Base-by-base conservation (phyloP, 2,797 vertebrate species). In the Hydrolagus colliei region DNA sequence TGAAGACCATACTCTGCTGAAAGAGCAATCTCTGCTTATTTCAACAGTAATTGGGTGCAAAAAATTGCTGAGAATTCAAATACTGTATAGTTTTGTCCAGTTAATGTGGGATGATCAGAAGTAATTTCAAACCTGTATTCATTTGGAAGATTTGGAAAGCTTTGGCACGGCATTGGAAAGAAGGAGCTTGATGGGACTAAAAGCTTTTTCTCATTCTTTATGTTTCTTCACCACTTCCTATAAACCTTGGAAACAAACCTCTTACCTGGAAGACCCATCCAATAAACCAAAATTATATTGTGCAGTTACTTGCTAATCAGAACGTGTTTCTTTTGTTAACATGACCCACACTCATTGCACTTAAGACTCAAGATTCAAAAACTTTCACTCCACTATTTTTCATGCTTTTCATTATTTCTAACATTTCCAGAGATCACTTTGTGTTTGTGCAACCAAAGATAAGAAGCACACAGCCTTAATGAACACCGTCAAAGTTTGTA, bases 351-450 rank as follows among this genome's bases (percentile, higher is more conserved):
- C 35, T 20, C 27, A 32, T 73, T 73, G 27, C 27, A 35, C 35
- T 76, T 76, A 18, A 41, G 35, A 76, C 74, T 59, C 61, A 62
- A 4, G 16, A 78, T 78, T 22, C 61, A 62, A n/a, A 62, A 18
- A 74, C 20, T n/a, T 78, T 78, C 20, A 61, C 61, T n/a, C 62
- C 59, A 78, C 22, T 61, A 61, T 59, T 52, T 18, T 18, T 77
- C 76, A 61, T 62, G 62, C 52, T 18, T 78, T 62, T 78, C 61
- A 78, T 78, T n/a, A 78, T 61, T 78, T 20, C 10, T n/a, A 78
- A 62, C 20, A 22, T 62, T 62, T 78, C 20, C 76, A 78, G 20
- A 62, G 16, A 61, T 61, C 20, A 78, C 20, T 52, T 52, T 18
- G 18, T 62, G 16, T 62, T 78, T n/a, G 20, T 18, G n/a, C 59